phyloP scores from a whole-genome alignment of 1,140 invertebrate species.

The Periplaneta americana region DNA sequence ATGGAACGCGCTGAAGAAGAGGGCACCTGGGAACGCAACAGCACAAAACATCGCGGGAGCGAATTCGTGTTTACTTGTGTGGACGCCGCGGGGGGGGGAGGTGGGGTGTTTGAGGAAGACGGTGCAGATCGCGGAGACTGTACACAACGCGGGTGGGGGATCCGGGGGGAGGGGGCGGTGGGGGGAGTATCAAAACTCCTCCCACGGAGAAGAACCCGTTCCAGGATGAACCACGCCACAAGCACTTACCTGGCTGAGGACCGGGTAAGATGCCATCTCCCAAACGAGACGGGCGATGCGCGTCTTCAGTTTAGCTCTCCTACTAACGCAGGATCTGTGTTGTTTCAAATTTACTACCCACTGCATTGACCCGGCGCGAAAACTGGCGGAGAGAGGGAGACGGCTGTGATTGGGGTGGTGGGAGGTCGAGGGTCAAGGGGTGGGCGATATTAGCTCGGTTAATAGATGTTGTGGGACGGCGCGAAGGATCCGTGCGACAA shows the following conservation, averaged over 20 bases:
- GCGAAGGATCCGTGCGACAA: neutral
- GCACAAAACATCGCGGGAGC: neutral
- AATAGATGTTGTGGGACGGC: neutral
- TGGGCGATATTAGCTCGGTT: neutral
- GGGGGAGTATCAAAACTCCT: neutral
- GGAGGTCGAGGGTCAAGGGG: neutral
- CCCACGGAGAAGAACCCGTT: neutral
- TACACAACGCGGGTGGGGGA: neutral
- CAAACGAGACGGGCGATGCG: constrained; percentile 1
- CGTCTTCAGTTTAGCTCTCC: neutral
- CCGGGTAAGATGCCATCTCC: neutral
- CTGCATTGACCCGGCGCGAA: constrained; percentile 8
- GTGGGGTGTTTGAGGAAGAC: neutral
- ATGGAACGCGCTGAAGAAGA: neutral
- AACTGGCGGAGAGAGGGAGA: neutral
- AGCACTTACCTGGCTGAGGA: neutral
- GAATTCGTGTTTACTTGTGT: neutral
- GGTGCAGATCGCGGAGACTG: neutral
- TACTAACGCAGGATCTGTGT: neutral
- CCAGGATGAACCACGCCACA: neutral
- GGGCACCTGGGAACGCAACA: neutral
- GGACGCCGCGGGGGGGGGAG: neutral
- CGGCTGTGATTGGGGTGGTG: neutral
- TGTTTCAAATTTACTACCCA: constrained; percentile 7
- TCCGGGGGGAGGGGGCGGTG: neutral